Evolutionary conservation across 2,888 invertebrate genomes (phyloP), one percentile per base, ranked within the genome.

Genomic region (Lottia scabra): DNA sequence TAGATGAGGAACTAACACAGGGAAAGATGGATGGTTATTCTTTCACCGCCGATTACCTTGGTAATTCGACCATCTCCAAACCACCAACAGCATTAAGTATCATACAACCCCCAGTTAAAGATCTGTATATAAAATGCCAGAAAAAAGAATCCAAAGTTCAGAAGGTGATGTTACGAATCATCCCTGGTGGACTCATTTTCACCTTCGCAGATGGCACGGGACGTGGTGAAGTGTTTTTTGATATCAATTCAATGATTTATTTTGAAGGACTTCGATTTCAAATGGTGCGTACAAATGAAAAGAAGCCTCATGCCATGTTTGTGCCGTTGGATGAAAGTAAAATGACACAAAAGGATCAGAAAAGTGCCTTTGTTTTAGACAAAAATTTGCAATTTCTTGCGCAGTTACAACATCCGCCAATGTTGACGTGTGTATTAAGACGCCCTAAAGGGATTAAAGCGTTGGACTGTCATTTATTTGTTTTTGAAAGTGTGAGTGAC

Each of bases 391-490:
- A 97, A 12, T 93, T 96, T 72, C 94, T 96, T 80, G 96, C 97
- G 27, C 95, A 96, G 81, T 94, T 96, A 71, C 94, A 95, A 79
- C 98, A 99, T 90, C 98, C 98, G 72, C 98, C 99, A 43, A 92
- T 99, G 76, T 97, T 99, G 90, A 98, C 98, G 63, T 98, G 98
- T 83, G 98, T 99, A 77, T 91, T 99, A 83, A 93, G 99, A 67
- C 93, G 99, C 80, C 98, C 98, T 65, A 95, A 95, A 67, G 99
- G 99, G 70, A 98, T 99, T 83, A 98, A 98, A 91, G 98, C 98
- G 72, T 92, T 99, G 78, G 99, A 99, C 91, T 99, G 99, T 91
- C 99, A 99, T 91, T 97, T 98, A 78, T 99, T 99, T 91, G 96
- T 99, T 87, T 97, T 83, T 75, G 83, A 83, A 46, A 78, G 75